Evolutionary conservation across 1,140 invertebrate genomes (phyloP).

Genomic region (Bombus confusus): DNA sequence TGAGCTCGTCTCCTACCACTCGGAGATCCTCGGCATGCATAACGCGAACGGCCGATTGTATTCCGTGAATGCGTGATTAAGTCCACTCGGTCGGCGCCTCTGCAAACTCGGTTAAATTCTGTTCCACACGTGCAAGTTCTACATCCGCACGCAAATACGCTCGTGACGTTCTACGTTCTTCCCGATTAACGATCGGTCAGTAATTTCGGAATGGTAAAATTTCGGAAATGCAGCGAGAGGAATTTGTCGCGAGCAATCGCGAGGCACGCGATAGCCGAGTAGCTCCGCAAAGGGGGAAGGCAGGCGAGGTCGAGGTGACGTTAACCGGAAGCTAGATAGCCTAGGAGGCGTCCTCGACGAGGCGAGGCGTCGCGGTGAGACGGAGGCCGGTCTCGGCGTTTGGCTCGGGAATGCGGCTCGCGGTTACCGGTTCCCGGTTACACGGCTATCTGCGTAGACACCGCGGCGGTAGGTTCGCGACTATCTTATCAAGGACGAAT

Average conservation of each 20-base stretch:
- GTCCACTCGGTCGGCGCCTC: conserved; percentile 46
- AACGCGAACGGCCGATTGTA: conserved; percentile 58
- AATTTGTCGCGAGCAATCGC: too few species aligned
- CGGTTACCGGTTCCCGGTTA: conserved; percentile 62
- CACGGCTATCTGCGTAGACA: conserved; percentile 49
- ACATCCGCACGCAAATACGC: not conserved
- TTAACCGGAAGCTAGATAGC: conserved; percentile 59
- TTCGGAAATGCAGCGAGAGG: not conserved
- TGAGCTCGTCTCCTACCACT: conserved; percentile 53
- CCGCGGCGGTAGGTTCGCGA: conserved; percentile 55
- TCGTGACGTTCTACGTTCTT: not conserved
- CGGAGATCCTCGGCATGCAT: conserved; percentile 59
- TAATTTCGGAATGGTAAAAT: not conserved
- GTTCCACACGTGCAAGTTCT: not conserved
- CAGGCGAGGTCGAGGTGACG: conserved; percentile 38
- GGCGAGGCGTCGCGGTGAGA: conserved; percentile 22
- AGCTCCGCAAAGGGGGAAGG: not conserved
- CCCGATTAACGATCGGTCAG: not conserved
- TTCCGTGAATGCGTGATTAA: conserved; percentile 66
- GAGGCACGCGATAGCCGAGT: not conserved
- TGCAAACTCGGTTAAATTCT: conserved; percentile 34
- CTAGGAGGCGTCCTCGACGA: conserved; percentile 16
- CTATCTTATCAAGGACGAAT: conserved; percentile 69
- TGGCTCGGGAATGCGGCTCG: conserved; percentile 57
- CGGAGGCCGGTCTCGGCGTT: conserved; percentile 44